phyloP scores from a whole-genome alignment of 2,797 vertebrate species.

The Margarornis squamiger region DNA sequence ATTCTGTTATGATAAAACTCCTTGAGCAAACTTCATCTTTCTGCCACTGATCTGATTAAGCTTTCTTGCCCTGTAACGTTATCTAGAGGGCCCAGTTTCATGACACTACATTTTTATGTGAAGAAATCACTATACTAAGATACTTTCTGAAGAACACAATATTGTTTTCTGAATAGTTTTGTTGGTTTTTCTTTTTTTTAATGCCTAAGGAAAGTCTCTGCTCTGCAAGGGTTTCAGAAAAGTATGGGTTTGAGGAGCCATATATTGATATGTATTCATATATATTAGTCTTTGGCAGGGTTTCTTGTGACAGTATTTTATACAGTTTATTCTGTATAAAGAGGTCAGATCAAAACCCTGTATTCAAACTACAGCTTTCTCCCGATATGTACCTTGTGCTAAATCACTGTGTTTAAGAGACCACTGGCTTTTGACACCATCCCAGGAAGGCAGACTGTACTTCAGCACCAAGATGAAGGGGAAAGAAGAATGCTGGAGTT shows the following conservation, averaged over 20 bases:
- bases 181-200: neutral
- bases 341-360: neutral
- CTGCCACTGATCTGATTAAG: neutral
- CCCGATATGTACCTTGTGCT: neutral
- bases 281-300: neutral
- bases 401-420: neutral
- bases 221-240: neutral
- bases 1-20: neutral
- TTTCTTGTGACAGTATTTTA: neutral
- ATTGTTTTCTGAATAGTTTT: neutral
- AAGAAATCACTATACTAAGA: neutral
- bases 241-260: neutral
- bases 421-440: neutral
- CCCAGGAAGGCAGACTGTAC: neutral
- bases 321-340: neutral
- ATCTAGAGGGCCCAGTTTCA: neutral
- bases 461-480: fast-evolving
- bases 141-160: neutral
- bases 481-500: neutral
- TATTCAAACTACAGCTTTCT: neutral
- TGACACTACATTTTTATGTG: neutral
- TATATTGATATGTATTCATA: neutral
- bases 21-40: neutral
- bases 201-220: neutral
- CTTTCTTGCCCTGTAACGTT: neutral